phyloP scores from a whole-genome alignment of 2,888 invertebrate genomes.

The Bembecia ichneumoniformis region DNA sequence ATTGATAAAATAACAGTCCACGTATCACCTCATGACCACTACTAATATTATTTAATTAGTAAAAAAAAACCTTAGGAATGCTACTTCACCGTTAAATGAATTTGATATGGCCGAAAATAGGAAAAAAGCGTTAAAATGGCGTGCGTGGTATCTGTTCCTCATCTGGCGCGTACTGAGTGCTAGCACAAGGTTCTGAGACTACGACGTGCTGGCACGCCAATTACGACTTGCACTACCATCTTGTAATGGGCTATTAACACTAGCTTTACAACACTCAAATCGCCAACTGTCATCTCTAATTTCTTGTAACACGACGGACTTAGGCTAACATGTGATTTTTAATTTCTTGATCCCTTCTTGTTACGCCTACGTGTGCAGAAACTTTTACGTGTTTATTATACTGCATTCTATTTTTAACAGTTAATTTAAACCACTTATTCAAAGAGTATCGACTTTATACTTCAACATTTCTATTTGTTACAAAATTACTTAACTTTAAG shows the following conservation, averaged over 20 bases:
- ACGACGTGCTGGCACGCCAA: conserved; percentile 35
- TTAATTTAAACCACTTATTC: background rate
- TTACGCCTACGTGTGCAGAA: too few relatives aligned
- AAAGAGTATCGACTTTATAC: too few relatives aligned
- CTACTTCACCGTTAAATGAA: too few relatives aligned
- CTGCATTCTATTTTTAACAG: background rate
- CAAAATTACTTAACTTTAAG: too few relatives aligned
- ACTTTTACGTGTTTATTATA: background rate
- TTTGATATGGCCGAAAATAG: too few relatives aligned
- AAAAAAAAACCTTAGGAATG: too few relatives aligned
- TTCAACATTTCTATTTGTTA: too few relatives aligned
- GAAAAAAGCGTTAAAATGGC: conserved; percentile 19
- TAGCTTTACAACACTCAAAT: conserved; percentile 33
- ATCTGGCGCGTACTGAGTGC: conserved; percentile 26
- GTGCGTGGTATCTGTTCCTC: conserved; percentile 40
- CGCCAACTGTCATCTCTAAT: conserved; percentile 41
- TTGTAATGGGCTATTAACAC: conserved; percentile 65
- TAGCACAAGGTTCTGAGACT: conserved; percentile 25
- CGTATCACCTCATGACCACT: too few relatives aligned
- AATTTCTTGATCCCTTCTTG: too few relatives aligned
- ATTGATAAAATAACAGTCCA: too few relatives aligned
- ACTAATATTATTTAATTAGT: too few relatives aligned
- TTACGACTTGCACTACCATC: conserved; percentile 36
- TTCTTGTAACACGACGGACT: background rate
- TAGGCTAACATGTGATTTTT: too few relatives aligned